phyloP scores from a whole-genome alignment of 1,140 invertebrate species.

The Odontomachus brunneus region DNA sequence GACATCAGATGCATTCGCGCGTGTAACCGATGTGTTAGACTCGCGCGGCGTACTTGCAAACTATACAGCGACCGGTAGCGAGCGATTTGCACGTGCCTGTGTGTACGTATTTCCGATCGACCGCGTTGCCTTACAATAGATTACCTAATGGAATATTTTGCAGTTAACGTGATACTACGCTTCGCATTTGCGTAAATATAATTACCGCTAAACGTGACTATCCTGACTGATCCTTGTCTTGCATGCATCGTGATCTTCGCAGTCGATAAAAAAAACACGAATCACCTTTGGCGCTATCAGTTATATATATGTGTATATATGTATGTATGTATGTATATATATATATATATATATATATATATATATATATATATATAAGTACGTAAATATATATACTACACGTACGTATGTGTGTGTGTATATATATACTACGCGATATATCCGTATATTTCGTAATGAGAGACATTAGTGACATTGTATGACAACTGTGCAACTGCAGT shows the following conservation, averaged over 20 bases:
- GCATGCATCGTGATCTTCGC: slow-evolving; percentile 15
- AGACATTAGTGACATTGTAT: slow-evolving; percentile 8
- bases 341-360: no score
- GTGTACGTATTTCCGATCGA: slow-evolving; percentile 16
- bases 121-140: slow-evolving; percentile 9
- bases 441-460: slow-evolving; percentile 8
- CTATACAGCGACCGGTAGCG: slow-evolving; percentile 27
- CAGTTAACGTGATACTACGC: neutral
- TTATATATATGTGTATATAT: no score
- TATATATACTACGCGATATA: no score
- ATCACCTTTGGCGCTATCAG: no score
- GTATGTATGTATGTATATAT: neutral
- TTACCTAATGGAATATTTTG: slow-evolving; percentile 5
- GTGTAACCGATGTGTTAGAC: slow-evolving; percentile 23
- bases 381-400: no score
- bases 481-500: neutral
- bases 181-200: neutral
- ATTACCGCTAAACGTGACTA: neutral
- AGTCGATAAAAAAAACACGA: neutral
- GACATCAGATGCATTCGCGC: slow-evolving; percentile 47
- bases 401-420: no score
- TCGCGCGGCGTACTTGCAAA: neutral
- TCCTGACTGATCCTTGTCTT: slow-evolving; percentile 22
- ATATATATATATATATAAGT: no score
- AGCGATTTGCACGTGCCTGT: slow-evolving; percentile 45